phyloP scores from a whole-genome alignment of 92 coral and sea anemone species.

The Nematostella vectensis region DNA sequence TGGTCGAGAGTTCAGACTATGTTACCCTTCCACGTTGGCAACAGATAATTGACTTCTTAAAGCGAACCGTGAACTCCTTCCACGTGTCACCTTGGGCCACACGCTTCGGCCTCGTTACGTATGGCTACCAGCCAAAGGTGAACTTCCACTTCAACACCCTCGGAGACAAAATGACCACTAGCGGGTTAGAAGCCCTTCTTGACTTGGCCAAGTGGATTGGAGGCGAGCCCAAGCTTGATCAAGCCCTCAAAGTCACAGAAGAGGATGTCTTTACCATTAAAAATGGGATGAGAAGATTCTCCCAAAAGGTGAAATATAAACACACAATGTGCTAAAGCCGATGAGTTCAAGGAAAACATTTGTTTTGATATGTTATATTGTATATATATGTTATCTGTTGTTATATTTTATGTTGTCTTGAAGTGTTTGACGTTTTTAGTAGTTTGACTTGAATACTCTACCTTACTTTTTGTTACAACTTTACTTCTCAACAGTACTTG shows the following conservation, averaged over 20 bases:
- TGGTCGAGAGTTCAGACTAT: conserved; percentile 45
- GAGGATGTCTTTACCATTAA: conserved; percentile 43
- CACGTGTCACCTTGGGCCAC: conserved; percentile 59
- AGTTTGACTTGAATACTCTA: too few species aligned
- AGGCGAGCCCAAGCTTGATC: conserved; percentile 50
- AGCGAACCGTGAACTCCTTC: conserved; percentile 44
- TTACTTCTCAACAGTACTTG: conserved; percentile 47
- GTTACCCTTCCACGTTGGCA: conserved; percentile 41
- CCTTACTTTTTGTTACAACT: too few species aligned
- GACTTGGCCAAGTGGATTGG: conserved; percentile 25
- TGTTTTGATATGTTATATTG: too few species aligned
- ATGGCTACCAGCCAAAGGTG: conserved; percentile 35
- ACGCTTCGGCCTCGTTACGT: conserved; percentile 53
- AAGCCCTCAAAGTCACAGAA: conserved; percentile 38
- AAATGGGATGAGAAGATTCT: conserved; percentile 55
- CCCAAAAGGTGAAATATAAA: conserved; percentile 41
- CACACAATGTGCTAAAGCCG: too few species aligned
- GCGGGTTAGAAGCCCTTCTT: conserved; percentile 37
- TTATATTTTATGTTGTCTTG: too few species aligned
- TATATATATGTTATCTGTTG: too few species aligned
- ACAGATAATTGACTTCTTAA: conserved; percentile 28
- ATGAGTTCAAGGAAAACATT: too few species aligned
- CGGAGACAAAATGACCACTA: conserved; percentile 34
- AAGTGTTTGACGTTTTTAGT: too few species aligned
- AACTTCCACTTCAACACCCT: conserved; percentile 57